phyloP scores from a whole-genome alignment of 2,888 invertebrate species.

The Arctia plantaginis region DNA sequence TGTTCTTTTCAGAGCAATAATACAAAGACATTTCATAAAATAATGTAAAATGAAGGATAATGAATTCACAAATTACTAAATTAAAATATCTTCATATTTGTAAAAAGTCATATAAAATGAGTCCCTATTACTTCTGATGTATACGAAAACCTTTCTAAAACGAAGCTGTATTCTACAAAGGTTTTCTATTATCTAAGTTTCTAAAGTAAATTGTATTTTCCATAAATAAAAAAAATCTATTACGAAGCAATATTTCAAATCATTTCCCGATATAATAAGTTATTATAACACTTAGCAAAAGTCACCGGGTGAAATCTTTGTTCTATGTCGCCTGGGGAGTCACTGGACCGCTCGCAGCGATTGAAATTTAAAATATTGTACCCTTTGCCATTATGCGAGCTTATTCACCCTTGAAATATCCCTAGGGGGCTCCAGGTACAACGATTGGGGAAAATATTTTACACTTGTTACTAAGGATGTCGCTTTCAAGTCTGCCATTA shows the following conservation, averaged over 20 bases:
- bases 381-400: conserved; percentile 87
- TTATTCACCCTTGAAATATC: conserved; percentile 88
- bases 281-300: conserved; percentile 81
- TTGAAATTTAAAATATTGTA: conserved; percentile 87
- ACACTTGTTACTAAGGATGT: conserved; percentile 86
- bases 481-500: conserved; percentile 78
- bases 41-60: too few relatives aligned
- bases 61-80: not conserved
- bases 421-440: conserved; percentile 85
- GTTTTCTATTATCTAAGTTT: not conserved
- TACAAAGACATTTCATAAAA: too few relatives aligned
- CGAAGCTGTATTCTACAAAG: not conserved
- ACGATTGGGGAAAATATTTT: conserved; percentile 86
- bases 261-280: conserved; percentile 73
- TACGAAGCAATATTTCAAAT: conserved; percentile 50
- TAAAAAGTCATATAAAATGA: not conserved
- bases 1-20: not conserved
- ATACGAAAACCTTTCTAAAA: not conserved
- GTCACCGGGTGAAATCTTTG: conserved; percentile 83
- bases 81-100: not conserved
- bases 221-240: conserved; percentile 24
- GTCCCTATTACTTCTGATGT: not conserved
- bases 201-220: conserved; percentile 11
- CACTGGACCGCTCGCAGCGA: conserved; percentile 84
- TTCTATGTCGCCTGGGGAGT: conserved; percentile 74